Evolutionary conservation across 2,113 vertebrate genomes (phyloP), one percentile per base, ranked within the genome.

Genomic region (Barnardius zonarius): DNA sequence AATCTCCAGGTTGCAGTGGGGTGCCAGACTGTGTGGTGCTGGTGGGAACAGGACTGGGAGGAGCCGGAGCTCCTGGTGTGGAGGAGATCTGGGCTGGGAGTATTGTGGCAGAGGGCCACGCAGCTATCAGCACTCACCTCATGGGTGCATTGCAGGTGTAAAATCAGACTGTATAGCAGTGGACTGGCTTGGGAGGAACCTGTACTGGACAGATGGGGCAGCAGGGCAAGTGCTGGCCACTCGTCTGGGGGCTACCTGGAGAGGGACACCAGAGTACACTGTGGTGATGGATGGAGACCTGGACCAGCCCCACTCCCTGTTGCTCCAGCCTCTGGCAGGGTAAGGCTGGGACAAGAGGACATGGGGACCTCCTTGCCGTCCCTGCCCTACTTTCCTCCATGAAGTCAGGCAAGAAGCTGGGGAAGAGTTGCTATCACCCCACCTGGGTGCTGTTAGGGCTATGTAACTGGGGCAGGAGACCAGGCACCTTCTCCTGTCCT

Each of bases 121-220:
- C 37, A 80, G 67, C 44, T 83, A 41, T 67, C 13, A 16, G 22
- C 33, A 59, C 22, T 24, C n/a, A 46, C 13, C 13, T 25, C 18
- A 39, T 0, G 10, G 22, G 9, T 16, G n/a, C 2, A 11, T 93
- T 96, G 61, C 84, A 99, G 99, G 98, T 44, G 98, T 99, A 75
- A 98, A 98, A 82, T 98, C 99, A 0, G 98, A 99, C 86, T 98
- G 98, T 41, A 97, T 99, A 46, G 99, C 98, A 2, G 97, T 99
- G 73, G 99, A 99, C 97, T 99, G 99, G 99, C 88, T 99, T 9
- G 99, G 98, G 27, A 98, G 98, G 64, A 99, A 99, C 95, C 97
- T 99, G 77, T 99, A 99, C 97, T 99, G 99, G 99, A 98, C 98
- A 28, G 98, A 99, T 70, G 98, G 98, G 6, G 93, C 92, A n/a